Evolutionary conservation across 2,113 vertebrate genomes (phyloP).

Genomic region (Empidonax traillii): DNA sequence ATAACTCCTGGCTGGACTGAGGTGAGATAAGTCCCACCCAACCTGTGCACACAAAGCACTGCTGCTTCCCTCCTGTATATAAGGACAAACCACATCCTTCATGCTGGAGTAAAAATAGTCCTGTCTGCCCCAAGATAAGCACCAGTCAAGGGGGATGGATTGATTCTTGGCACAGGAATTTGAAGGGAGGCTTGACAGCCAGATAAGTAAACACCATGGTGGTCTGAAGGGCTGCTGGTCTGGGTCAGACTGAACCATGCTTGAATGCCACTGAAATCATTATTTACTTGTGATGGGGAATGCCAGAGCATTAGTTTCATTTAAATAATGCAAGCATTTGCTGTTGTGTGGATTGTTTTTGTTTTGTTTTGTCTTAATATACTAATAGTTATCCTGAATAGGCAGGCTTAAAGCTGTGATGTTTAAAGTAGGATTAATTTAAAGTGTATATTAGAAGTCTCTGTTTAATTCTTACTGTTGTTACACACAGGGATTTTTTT

Average conservation of each 20-base stretch:
- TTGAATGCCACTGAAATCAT: neutral
- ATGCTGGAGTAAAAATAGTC: neutral
- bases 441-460: constrained; percentile 2
- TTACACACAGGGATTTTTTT: neutral
- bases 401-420: constrained; percentile 25
- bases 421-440: constrained; percentile 31
- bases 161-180: constrained; percentile 6
- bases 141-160: neutral
- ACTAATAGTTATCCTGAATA: constrained; percentile 11
- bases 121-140: neutral
- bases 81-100: neutral
- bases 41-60: neutral
- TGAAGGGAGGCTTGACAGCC: neutral
- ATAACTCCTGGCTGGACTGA: neutral
- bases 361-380: neutral
- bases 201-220: neutral
- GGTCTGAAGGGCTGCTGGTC: neutral
- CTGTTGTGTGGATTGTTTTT: neutral
- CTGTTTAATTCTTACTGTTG: neutral
- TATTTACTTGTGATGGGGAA: neutral
- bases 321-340: neutral
- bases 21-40: neutral
- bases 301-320: neutral
- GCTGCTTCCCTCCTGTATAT: neutral
- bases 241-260: neutral